Evolutionary conservation across 1,140 invertebrate species (phyloP).

Genomic region (Drosophila chauvacae): DNA sequence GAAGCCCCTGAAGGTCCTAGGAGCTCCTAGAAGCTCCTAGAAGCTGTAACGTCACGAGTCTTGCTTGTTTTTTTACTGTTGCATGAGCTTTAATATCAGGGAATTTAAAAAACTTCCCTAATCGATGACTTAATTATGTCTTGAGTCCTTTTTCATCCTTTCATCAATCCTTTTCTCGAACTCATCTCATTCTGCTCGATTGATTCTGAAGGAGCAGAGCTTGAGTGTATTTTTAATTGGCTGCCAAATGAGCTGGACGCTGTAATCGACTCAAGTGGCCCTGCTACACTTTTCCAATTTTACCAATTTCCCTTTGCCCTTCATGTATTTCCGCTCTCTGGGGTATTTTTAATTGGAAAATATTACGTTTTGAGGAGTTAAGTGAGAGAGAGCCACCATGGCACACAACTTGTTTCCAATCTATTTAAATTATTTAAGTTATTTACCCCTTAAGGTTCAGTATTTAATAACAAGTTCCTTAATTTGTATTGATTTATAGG

Average conservation of each 20-base stretch:
- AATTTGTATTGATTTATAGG: constrained; percentile 66
- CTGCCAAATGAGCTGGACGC: constrained; percentile 53
- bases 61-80: neutral
- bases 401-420: neutral
- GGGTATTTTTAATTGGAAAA: neutral
- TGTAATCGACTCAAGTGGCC: constrained; percentile 38
- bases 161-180: constrained; percentile 21
- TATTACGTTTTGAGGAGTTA: neutral
- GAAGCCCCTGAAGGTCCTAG: neutral
- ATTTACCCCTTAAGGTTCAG: constrained; percentile 19
- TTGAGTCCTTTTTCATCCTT: neutral
- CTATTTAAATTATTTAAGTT: neutral
- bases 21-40: neutral
- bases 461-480: constrained; percentile 55
- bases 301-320: neutral
- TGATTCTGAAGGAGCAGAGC: neutral
- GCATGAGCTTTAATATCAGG: neutral
- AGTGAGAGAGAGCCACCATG: neutral
- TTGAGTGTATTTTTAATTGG: constrained; percentile 53
- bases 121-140: constrained; percentile 11
- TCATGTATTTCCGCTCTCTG: neutral
- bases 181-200: constrained; percentile 6
- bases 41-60: neutral
- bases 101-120: neutral
- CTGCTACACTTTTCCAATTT: constrained; percentile 3